Base-by-base conservation (phyloP, 2,797 vertebrate species). In the Coracias cyanogaster region DNA sequence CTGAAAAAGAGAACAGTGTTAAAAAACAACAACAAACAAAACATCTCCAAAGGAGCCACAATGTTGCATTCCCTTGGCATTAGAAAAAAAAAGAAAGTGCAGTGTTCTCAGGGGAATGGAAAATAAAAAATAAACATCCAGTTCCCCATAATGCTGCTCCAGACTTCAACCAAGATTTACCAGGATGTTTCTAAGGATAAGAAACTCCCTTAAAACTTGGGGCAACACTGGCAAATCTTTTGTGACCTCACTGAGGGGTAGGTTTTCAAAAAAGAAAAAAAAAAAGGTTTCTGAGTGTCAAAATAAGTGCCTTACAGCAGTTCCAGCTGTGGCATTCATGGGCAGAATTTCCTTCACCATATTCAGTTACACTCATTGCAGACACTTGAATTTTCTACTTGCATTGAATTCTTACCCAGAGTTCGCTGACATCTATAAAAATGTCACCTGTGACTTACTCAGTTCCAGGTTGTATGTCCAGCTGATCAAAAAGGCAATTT, bases 221-320 rank as follows among this genome's bases (percentile, higher is more conserved):
- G 5, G 12, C 10, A 65, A 69, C 1, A 0, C 11, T 48, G 19
- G 11, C 2, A 86, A 69, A 51, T 2, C 1, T 39, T 48, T 82
- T 60, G n/a, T 64, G 29, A 46, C 24, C 6, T 60, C 15, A 18
- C 5, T 33, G 10, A 71, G 43, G 26, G 6, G 7, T 24, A 60
- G 28, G 14, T 76, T 86, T 58, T 8, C 12, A n/a, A 74, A 79
- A 46, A 55, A 12, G 7, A 9, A 55, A 3, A 14, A 31, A 54
- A 52, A 52, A 51, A 16, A 18, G 28, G 5, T 8, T 43, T 31
- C 11, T 37, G 45, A 61, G 33, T 37, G 10, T 76, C 31, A 69
- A 48, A 71, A 64, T 15, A 61, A 65, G 14, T 33, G 7, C 26
- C 31, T 87, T 71, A 28, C 5, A 52, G 15, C 12, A 9, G 26